Evolutionary conservation across 2,888 invertebrate species (phyloP).

Genomic region (Drosophila ustulata): DNA sequence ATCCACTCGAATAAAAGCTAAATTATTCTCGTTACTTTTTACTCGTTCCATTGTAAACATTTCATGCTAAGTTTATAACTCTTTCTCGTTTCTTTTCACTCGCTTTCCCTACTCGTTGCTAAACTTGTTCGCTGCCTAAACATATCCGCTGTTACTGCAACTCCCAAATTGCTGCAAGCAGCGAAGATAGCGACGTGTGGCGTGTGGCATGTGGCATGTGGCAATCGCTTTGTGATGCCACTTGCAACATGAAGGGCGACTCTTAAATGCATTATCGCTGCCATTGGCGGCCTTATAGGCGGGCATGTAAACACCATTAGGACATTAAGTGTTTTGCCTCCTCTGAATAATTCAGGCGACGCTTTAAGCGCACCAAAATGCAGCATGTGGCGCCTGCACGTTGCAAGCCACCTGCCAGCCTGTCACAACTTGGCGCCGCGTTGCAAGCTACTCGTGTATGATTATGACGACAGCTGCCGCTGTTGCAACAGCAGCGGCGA

Average conservation of each 20-base stretch:
- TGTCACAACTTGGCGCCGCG: background rate
- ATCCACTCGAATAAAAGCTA: too few species aligned
- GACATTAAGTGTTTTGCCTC: slow-evolving; percentile 70
- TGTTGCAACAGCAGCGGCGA: slow-evolving; percentile 13
- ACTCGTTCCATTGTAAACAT: too few species aligned
- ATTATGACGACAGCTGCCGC: slow-evolving; percentile 47
- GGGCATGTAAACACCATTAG: slow-evolving; percentile 71
- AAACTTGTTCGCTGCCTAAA: too few species aligned
- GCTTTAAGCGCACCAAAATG: slow-evolving; percentile 35
- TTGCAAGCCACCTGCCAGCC: too few species aligned
- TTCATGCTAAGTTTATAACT: too few species aligned
- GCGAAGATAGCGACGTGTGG: too few species aligned
- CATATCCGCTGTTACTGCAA: too few species aligned
- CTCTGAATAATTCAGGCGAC: slow-evolving; percentile 65
- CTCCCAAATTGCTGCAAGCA: too few species aligned
- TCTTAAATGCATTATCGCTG: slow-evolving; percentile 72
- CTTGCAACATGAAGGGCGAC: slow-evolving; percentile 27
- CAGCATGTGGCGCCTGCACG: background rate
- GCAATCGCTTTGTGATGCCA: slow-evolving; percentile 35
- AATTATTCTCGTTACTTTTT: too few species aligned
- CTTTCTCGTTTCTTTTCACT: too few species aligned
- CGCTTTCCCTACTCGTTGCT: too few species aligned
- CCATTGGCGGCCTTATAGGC: slow-evolving; percentile 70
- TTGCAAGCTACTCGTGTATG: slow-evolving; percentile 29
- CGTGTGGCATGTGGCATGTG: background rate